Evolutionary conservation across 2,888 invertebrate genomes (phyloP), one percentile per base, ranked within the genome.

Genomic region (Athalia cordata): DNA sequence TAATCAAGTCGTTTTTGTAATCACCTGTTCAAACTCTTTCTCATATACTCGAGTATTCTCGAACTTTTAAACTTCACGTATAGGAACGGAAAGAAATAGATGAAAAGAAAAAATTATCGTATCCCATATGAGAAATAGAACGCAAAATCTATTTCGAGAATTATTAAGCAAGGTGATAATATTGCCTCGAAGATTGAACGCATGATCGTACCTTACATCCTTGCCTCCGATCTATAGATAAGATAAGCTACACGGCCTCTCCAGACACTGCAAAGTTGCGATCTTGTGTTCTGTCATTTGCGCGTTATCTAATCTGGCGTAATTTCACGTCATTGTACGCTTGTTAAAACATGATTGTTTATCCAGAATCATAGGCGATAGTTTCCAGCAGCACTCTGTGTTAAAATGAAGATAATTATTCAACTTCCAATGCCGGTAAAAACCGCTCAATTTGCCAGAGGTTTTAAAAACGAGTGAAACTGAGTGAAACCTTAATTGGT

Each of bases 401-500:
- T 29, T 29, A 29, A 29, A 29, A 29, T 29, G 2, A 2, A 29
- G 29, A 29, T 29, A 29, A 29, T 29, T 55, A 15, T 68, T 55
- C 5, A 55, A 72, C 59, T 29, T 29, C 29, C 29, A 29, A 29
- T 2, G 29, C 2, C 29, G 29, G 29, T 29, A 29, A 29, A 29
- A 29, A 29, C 29, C 29, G 29, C 29, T 29, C 47, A 13, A 47
- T 59, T 8, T 72, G 57, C 9, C 4, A 15, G 13, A 13, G 47
- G 70, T 72, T 72, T 47, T 72, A n/a, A 13, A 29, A 47, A 13
- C 13, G n/a, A 72, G 70, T 72, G 70, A 59, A 72, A 72, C 59
- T 72, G 59, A 59, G 70, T 72, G 59, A 72, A 72, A 72, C 59
- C 47, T 29, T 72, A 47, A 72, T 59, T 47, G 70, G 70, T 72